phyloP scores from a whole-genome alignment of 2,797 vertebrate genomes.

The Taenioides sp. region DNA sequence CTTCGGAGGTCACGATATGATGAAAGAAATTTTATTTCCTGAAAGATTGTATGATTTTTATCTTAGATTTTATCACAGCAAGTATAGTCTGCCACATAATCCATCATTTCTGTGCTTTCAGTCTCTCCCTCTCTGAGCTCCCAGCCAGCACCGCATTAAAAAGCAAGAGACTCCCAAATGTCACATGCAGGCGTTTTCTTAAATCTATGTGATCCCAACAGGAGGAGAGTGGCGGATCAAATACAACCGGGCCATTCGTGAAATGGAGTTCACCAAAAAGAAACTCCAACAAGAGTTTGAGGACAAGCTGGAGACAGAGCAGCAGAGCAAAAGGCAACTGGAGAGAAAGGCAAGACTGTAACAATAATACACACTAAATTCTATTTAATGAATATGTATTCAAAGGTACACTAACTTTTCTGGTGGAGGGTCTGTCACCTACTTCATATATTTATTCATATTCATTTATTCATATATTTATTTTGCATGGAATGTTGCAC shows the following conservation, averaged over 20 bases:
- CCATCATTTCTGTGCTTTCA: slow-evolving; percentile 57
- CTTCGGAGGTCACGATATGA: slow-evolving; percentile 50
- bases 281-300: slow-evolving; percentile 94
- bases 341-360: slow-evolving; percentile 83
- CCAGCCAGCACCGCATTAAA: slow-evolving; percentile 42
- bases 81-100: slow-evolving; percentile 45
- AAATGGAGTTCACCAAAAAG: slow-evolving; percentile 94
- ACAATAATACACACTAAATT: neutral
- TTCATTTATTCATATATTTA: too few relatives aligned
- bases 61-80: slow-evolving; percentile 42
- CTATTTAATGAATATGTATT: neutral
- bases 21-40: slow-evolving; percentile 58
- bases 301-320: slow-evolving; percentile 94
- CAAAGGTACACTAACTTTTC: too few relatives aligned
- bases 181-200: slow-evolving; percentile 47
- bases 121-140: slow-evolving; percentile 32
- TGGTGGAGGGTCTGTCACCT: too few relatives aligned
- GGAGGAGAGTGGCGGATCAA: slow-evolving; percentile 94
- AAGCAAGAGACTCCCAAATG: slow-evolving; percentile 54
- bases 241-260: slow-evolving; percentile 90
- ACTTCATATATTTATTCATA: too few relatives aligned
- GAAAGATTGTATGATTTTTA: slow-evolving; percentile 55
- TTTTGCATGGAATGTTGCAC: too few relatives aligned
- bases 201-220: slow-evolving; percentile 56
- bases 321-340: slow-evolving; percentile 91